phyloP scores from a whole-genome alignment of 2,888 invertebrate genomes.

The Polylopha cassiicola region DNA sequence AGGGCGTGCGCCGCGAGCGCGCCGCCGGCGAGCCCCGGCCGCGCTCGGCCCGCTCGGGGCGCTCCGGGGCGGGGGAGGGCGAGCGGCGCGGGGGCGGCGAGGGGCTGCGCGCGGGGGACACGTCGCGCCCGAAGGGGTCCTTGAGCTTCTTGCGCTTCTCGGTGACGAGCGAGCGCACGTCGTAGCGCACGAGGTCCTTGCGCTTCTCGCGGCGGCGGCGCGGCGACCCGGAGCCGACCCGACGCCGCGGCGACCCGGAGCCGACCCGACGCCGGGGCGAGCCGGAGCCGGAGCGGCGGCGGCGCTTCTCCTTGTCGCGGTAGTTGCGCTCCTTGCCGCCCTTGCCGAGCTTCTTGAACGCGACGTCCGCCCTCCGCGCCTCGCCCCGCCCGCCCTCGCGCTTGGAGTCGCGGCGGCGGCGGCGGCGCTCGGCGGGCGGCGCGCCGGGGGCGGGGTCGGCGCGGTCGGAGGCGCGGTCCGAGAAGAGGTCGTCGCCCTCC shows the following conservation, averaged over 20 bases:
- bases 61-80: slow-evolving; percentile 28
- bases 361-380: slow-evolving; percentile 73
- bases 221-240: slow-evolving; percentile 31
- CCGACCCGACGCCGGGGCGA: slow-evolving; percentile 30
- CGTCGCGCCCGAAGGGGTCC: slow-evolving; percentile 88
- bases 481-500: slow-evolving; percentile 81
- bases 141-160: slow-evolving; percentile 81
- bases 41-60: slow-evolving; percentile 30
- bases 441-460: slow-evolving; percentile 12
- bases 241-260: slow-evolving; percentile 33
- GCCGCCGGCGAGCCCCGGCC: slow-evolving; percentile 25
- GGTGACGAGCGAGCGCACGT: slow-evolving; percentile 86
- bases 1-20: slow-evolving; percentile 28
- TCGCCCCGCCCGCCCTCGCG: slow-evolving; percentile 60
- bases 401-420: slow-evolving; percentile 62
- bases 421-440: slow-evolving; percentile 3
- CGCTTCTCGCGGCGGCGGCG: slow-evolving; percentile 71
- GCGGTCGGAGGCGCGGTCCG: slow-evolving; percentile 68
- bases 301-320: slow-evolving; percentile 77
- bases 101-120: slow-evolving; percentile 41
- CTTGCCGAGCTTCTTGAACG: slow-evolving; percentile 89
- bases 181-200: slow-evolving; percentile 88
- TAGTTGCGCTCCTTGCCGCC: slow-evolving; percentile 87
- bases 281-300: slow-evolving; percentile 31
- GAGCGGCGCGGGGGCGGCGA: slow-evolving; percentile 22